A percentile compares a stretch with the other conserved stretches of the same genome.
Evolutionary conservation across 2,113 vertebrate species (phyloP).

Genomic region (Amblyornis subalaris): DNA sequence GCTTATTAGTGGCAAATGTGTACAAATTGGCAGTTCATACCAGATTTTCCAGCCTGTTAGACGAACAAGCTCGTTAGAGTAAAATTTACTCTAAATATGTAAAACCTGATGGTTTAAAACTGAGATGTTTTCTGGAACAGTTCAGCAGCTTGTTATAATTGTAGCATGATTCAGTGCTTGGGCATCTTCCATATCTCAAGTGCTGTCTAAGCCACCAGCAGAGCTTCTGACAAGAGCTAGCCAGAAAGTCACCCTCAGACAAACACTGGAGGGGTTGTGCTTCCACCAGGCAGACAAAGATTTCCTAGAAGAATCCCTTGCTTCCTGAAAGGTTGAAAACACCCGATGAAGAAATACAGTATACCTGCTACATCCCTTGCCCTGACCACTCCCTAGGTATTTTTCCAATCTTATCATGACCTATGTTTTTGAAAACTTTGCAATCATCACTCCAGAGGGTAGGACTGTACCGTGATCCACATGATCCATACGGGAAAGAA

Average conservation of each 20-base stretch:
- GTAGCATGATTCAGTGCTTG: slow-evolving; percentile 13
- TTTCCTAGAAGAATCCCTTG: neutral
- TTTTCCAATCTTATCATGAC: neutral
- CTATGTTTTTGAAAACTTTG: neutral
- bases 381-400: neutral
- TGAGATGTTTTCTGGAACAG: neutral
- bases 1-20: slow-evolving; percentile 1
- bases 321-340: neutral
- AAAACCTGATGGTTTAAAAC: slow-evolving; percentile 40
- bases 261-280: neutral
- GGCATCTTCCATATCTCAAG: neutral
- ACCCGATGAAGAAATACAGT: neutral
- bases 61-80: neutral
- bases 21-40: slow-evolving; percentile 7
- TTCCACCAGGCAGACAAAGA: neutral
- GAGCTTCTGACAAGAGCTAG: neutral
- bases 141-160: neutral
- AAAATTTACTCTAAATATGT: slow-evolving; percentile 39
- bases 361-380: neutral
- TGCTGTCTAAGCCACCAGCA: neutral
- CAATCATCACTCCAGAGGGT: neutral
- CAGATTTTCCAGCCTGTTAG: slow-evolving; percentile 37
- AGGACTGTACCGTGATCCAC: neutral
- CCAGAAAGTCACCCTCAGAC: neutral
- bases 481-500: neutral